phyloP scores from a whole-genome alignment of 2,113 vertebrate species.

The Orthonyx spaldingii region DNA sequence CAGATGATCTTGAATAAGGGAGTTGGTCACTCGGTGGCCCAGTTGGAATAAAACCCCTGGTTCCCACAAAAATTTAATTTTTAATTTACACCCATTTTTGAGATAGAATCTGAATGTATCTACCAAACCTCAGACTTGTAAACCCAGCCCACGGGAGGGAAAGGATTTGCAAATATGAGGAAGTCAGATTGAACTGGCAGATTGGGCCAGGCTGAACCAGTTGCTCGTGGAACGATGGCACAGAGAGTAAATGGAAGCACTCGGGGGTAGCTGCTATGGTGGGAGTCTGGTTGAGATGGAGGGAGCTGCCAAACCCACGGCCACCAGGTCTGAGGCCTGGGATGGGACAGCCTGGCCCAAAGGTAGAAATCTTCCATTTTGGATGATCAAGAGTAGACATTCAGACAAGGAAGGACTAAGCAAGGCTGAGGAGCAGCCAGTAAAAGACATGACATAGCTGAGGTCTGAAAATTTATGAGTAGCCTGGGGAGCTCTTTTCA shows the following conservation, averaged over 20 bases:
- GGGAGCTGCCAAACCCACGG: accelerated
- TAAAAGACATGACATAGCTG: not conserved
- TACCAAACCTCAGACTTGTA: not conserved
- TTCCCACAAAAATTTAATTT: not conserved
- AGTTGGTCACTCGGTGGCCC: not conserved
- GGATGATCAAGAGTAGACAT: not conserved
- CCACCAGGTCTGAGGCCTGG: not conserved
- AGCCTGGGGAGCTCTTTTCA: not conserved
- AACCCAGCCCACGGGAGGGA: not conserved
- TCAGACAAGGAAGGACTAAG: not conserved
- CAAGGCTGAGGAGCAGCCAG: not conserved
- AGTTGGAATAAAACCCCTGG: not conserved
- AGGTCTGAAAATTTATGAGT: not conserved
- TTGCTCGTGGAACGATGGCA: accelerated
- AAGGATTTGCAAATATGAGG: not conserved
- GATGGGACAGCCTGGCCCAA: not conserved
- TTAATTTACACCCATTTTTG: not conserved
- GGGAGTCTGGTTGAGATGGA: not conserved
- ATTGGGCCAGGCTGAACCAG: not conserved
- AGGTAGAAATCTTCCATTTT: not conserved
- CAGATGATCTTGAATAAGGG: not conserved
- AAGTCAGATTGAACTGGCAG: not conserved
- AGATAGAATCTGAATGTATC: not conserved
- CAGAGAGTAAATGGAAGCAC: not conserved
- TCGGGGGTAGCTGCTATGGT: accelerated